These are phyloP conservation scores for Heteromyza rotundicornis DNA, from an alignment of 2,888 invertebrate species.

Conservation along the genomic window DNA sequence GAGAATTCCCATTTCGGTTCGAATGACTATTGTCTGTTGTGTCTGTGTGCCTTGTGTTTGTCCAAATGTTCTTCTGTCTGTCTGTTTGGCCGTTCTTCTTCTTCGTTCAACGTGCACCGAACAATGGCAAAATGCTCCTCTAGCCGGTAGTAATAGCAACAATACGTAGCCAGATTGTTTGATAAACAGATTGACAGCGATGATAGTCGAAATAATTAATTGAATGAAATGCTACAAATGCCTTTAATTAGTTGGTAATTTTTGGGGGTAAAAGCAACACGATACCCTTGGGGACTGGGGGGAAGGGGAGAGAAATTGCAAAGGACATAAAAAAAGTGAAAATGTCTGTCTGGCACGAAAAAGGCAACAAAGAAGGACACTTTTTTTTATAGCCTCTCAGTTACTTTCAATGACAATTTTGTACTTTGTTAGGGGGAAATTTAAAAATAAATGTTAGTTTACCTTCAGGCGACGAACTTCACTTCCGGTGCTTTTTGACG, in stretches of 20 bases:
- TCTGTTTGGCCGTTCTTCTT: slow-evolving; percentile 8
- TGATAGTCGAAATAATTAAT: slow-evolving; percentile 58
- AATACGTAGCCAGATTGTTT: slow-evolving; percentile 41
- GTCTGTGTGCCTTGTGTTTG: not conserved
- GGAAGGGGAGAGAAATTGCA: too few relatives aligned
- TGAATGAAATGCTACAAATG: slow-evolving; percentile 51
- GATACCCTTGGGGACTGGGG: too few relatives aligned
- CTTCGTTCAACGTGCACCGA: too few relatives aligned
- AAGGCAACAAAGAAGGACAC: too few relatives aligned
- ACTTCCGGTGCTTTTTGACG: not conserved
- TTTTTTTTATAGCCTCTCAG: too few relatives aligned
- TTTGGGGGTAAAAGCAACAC: too few relatives aligned
- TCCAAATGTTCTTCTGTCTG: not conserved
- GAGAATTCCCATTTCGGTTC: not conserved
- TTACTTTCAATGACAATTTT: too few relatives aligned
- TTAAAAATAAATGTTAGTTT: not conserved
- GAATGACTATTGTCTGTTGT: not conserved
- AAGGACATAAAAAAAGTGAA: too few relatives aligned
- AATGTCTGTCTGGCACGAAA: too few relatives aligned
- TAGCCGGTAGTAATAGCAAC: not conserved
- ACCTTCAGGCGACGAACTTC: not conserved
- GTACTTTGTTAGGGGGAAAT: not conserved
- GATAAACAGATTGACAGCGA: slow-evolving; percentile 50
- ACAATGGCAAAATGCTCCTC: not conserved
- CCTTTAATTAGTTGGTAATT: slow-evolving; percentile 48